Evolutionary conservation across 2,888 invertebrate species (phyloP).

Genomic region (Fragum whitleyi): DNA sequence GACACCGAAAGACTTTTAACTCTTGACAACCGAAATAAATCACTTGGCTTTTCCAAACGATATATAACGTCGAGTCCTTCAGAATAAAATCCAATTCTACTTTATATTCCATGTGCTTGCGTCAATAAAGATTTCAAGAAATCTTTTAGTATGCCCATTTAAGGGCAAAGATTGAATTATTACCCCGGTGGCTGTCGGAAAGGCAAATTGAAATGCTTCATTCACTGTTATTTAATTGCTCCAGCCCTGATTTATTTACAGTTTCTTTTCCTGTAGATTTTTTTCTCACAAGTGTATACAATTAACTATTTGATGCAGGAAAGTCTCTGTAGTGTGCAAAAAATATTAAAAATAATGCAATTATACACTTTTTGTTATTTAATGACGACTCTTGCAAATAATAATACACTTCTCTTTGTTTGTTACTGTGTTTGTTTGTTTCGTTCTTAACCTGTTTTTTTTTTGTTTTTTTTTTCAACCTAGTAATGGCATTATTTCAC

Average conservation of each 20-base stretch:
- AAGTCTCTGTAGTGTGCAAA: too few species aligned
- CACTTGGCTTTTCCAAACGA: neutral
- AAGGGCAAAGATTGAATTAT: conserved; percentile 1
- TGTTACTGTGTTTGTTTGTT: too few species aligned
- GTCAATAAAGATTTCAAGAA: neutral
- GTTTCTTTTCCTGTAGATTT: neutral
- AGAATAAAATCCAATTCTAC: neutral
- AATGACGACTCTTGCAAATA: too few species aligned
- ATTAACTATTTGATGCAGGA: too few species aligned
- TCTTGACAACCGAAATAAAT: neutral
- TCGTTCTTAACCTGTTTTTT: too few species aligned
- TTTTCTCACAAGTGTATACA: neutral
- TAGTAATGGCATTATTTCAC: too few species aligned
- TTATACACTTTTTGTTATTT: too few species aligned
- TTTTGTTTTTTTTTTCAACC: too few species aligned
- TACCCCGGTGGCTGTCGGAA: conserved; percentile 1
- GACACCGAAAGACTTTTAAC: neutral
- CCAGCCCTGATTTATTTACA: neutral
- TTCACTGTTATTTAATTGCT: conserved; percentile 1
- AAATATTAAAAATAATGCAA: too few species aligned
- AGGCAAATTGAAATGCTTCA: conserved; percentile 1
- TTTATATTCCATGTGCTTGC: conserved; percentile 1
- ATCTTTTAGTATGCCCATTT: conserved; percentile 1
- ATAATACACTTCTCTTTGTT: too few species aligned
- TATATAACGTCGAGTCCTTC: neutral